A percentile compares a stretch with the other conserved stretches of the same genome.
Evolutionary conservation across 2,797 vertebrate genomes (phyloP).

Genomic region (Chaenodraco wilsoni): DNA sequence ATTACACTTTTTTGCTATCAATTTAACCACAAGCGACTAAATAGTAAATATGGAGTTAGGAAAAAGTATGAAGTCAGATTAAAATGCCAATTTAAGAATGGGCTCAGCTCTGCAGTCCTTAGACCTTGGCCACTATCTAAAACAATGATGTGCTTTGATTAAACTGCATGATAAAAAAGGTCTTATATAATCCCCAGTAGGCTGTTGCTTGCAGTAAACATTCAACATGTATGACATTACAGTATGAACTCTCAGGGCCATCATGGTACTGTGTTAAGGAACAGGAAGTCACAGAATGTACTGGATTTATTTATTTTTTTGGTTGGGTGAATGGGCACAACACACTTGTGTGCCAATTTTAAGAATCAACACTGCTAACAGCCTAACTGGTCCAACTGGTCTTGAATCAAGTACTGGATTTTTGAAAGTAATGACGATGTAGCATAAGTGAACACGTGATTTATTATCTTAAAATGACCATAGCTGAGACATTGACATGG

Average conservation of each 20-base stretch:
- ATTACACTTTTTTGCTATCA: too few species aligned
- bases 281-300: neutral
- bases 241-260: neutral
- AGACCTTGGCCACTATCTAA: neutral
- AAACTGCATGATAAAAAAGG: neutral
- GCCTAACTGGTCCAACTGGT: neutral
- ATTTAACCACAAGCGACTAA: neutral
- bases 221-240: neutral
- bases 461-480: neutral
- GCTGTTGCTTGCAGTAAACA: neutral
- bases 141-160: neutral
- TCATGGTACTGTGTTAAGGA: neutral
- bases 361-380: neutral
- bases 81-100: neutral
- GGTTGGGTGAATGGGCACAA: too few species aligned
- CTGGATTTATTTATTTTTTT: too few species aligned
- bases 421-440: neutral
- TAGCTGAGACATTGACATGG: neutral
- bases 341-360: neutral
- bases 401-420: neutral
- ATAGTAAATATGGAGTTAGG: neutral
- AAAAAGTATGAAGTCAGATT: neutral
- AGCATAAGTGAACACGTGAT: neutral
- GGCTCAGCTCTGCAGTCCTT: neutral
- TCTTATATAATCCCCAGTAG: neutral